phyloP scores from a whole-genome alignment of 2,888 invertebrate genomes.

The Eristalinus sepulchralis region DNA sequence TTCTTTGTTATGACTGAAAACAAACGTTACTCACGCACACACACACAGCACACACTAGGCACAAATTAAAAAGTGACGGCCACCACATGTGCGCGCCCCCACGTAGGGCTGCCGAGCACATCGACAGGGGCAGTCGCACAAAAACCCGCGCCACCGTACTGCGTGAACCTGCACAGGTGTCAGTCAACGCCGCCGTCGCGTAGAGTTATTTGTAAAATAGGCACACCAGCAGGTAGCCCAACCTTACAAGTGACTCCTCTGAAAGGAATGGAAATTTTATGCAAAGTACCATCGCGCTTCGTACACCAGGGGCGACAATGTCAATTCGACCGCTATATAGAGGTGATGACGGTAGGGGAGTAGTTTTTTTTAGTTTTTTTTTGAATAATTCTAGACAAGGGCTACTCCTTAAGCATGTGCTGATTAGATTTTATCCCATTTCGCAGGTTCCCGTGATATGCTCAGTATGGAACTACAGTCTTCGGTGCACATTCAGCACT shows the following conservation, averaged over 20 bases:
- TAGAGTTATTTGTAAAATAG: constrained; percentile 22
- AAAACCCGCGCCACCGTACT: background rate
- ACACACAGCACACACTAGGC: background rate
- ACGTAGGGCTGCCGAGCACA: background rate
- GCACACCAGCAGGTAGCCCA: constrained; percentile 45
- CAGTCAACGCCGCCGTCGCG: constrained; percentile 3
- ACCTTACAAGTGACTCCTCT: constrained; percentile 35
- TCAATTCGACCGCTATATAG: no score
- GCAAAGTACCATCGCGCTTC: constrained; percentile 29
- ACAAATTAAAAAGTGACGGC: no score
- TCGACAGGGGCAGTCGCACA: constrained; percentile 10
- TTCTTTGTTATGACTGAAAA: constrained; percentile 6
- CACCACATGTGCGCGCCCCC: background rate
- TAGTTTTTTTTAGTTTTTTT: no score
- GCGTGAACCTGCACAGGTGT: constrained; percentile 38
- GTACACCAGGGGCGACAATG: no score
- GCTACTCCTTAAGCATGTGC: background rate
- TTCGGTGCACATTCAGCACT: constrained; percentile 77
- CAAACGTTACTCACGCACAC: constrained; percentile 5
- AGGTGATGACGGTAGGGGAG: no score
- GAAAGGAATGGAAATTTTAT: constrained; percentile 45
- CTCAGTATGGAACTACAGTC: constrained; percentile 80
- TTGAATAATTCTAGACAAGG: no score
- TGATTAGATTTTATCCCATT: background rate
- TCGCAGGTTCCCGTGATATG: constrained; percentile 74